Conservation (phyloP, 1,140 invertebrate genomes). For the Centruroides vittatus region DNA sequence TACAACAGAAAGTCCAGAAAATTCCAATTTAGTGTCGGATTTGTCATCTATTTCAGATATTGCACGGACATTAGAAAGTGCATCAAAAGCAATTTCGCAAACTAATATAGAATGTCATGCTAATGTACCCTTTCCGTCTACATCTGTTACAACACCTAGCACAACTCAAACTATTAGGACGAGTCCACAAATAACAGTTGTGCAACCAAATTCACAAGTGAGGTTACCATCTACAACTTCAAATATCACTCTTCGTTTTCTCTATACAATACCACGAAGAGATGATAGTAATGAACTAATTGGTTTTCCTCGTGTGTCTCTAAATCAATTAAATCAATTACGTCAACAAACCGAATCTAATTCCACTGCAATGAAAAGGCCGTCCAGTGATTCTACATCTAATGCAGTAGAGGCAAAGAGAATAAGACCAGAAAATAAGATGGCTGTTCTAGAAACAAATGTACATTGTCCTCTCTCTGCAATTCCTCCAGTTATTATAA, state of each 20-base stretch:
- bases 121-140: slow-evolving; percentile 7
- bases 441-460: background rate
- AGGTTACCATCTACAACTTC: slow-evolving; percentile 8
- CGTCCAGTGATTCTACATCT: slow-evolving; percentile 12
- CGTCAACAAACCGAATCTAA: slow-evolving; percentile 11
- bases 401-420: background rate
- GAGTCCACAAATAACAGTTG: slow-evolving; percentile 12
- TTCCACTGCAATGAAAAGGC: slow-evolving; percentile 12
- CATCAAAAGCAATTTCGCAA: slow-evolving; percentile 12
- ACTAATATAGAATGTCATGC: slow-evolving; percentile 14
- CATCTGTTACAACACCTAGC: slow-evolving; percentile 12
- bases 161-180: slow-evolving; percentile 11
- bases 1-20: slow-evolving; percentile 7
- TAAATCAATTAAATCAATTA: slow-evolving; percentile 11
- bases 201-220: slow-evolving; percentile 7
- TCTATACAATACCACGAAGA: slow-evolving; percentile 6
- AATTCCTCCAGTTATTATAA: too few relatives aligned
- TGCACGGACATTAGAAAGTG: slow-evolving; percentile 13
- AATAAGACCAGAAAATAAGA: background rate
- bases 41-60: slow-evolving; percentile 14
- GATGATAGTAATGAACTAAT: slow-evolving; percentile 10
- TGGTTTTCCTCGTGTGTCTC: slow-evolving; percentile 13
- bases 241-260: slow-evolving; percentile 12
- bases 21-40: slow-evolving; percentile 13
- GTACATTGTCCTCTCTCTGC: too few relatives aligned